Conservation (phyloP, 1,140 invertebrate genomes). For the Mamestra configurata region DNA sequence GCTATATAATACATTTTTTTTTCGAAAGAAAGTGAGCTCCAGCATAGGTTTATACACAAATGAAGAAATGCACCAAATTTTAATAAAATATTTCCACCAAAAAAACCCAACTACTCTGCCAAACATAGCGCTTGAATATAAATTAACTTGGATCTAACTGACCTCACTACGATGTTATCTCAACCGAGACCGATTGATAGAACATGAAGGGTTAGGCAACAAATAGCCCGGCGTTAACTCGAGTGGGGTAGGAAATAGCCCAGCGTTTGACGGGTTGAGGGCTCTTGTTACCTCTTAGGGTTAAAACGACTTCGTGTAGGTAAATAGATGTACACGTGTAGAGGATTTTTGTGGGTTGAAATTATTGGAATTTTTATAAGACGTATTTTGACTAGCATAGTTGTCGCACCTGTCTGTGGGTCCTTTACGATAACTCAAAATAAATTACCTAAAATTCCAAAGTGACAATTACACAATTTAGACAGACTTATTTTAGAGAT, state of each 20-base stretch:
- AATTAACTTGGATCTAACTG: constrained; percentile 26
- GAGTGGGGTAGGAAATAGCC: constrained; percentile 33
- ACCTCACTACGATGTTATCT: constrained; percentile 34
- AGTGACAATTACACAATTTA: no score
- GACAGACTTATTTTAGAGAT: no score
- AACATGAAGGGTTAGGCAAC: constrained; percentile 31
- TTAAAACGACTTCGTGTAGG: constrained; percentile 11
- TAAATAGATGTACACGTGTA: background rate
- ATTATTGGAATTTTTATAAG: background rate
- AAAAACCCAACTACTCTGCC: background rate
- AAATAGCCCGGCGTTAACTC: constrained; percentile 28
- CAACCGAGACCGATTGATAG: constrained; percentile 33
- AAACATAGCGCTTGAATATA: constrained; percentile 22
- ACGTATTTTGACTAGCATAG: no score
- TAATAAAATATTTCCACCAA: no score
- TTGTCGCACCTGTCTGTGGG: no score
- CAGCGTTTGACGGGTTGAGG: constrained; percentile 10
- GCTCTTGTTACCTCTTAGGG: constrained; percentile 4
- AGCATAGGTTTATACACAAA: no score
- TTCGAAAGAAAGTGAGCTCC: no score
- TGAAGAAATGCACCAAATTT: no score
- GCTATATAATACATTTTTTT: no score
- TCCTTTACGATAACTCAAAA: no score
- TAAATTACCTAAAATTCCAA: no score
- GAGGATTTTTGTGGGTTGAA: background rate